A percentile compares a stretch with the other conserved stretches of the same genome.
Evolutionary conservation across 2,113 vertebrate genomes (phyloP).

Genomic region (Zosterops lateralis): DNA sequence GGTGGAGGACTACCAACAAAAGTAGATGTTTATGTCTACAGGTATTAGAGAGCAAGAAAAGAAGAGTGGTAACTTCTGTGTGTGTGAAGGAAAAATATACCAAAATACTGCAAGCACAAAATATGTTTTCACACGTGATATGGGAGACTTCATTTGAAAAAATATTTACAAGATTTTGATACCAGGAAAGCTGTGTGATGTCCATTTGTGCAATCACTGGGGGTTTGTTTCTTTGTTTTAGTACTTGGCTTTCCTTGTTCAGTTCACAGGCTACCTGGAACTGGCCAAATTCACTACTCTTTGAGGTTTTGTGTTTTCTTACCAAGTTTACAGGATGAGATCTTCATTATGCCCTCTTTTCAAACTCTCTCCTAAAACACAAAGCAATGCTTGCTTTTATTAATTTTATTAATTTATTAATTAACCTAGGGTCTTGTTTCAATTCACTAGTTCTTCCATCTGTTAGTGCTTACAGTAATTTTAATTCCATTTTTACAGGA

Average conservation of each 20-base stretch:
- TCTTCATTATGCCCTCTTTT: not conserved
- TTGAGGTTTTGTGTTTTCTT: not conserved
- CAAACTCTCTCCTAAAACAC: not conserved
- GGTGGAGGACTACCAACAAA: not conserved
- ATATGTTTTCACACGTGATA: not conserved
- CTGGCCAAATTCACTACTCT: not conserved
- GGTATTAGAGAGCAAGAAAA: not conserved
- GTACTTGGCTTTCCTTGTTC: not conserved
- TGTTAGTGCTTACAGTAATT: not conserved
- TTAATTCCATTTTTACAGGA: not conserved
- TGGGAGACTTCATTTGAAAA: not conserved
- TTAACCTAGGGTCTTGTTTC: not conserved
- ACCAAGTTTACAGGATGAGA: not conserved
- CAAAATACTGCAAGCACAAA: not conserved
- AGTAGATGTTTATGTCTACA: not conserved
- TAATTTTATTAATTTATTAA: not conserved
- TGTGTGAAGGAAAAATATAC: not conserved
- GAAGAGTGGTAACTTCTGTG: not conserved
- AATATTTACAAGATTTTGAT: not conserved
- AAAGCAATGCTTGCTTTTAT: not conserved
- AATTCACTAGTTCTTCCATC: not conserved
- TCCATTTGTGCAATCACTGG: not conserved
- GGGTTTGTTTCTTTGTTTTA: not conserved
- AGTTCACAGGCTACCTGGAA: not conserved
- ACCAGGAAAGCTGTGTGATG: not conserved